Evolutionary conservation across 1,140 invertebrate genomes (phyloP), one percentile per base, ranked within the genome.

Genomic region (Neuroterus valhalla): DNA sequence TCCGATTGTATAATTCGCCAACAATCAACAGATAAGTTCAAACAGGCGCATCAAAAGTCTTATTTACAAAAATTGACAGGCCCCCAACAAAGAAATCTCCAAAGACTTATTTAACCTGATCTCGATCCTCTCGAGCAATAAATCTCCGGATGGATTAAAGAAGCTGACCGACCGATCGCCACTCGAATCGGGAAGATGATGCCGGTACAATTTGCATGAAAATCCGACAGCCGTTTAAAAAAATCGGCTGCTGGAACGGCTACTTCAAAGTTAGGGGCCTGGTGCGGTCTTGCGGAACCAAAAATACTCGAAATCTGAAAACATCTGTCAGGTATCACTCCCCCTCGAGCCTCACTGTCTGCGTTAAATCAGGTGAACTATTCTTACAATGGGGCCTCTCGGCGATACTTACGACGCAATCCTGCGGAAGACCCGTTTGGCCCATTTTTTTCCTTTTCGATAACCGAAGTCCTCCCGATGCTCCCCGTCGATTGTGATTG

Each of bases 321-420:
- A 88, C 88, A 89, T 89, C 88, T 89, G 88, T 87, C 86, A 85
- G 85, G 87, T 88, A 88, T 89, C 87, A 89, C 87, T 89, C 88
- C 88, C 84, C 80, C 75, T 50, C 23, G 70, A 48, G 68, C 62
- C 21, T 55, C 81, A 83, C 62, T 89, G 86, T 89, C 76, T 81
- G 84, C 80, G 88, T 86, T 86, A 85, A 89, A 89, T 89, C 88
- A 89, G 84, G 84, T 88, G 87, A 83, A 86, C 81, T 46, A 78
- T 78, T 77, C 55, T 31, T 31, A 78, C 79, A 80, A 79, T 72
- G 66, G 75, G 62, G 66, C 14, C 23, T 26, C 55, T 62, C 55
- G 55, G 31, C 31, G 55, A 62, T 62, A 62, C 55, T 62, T 62
- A 62, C 23, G 55, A 62, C 23, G 55, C 55, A 78, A 38, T 66